A percentile compares a stretch with the other conserved stretches of the same genome.
These are phyloP conservation scores for Ormyrus rosae DNA, from an alignment of 2,888 invertebrate genomes.

Conservation along the genomic window DNA sequence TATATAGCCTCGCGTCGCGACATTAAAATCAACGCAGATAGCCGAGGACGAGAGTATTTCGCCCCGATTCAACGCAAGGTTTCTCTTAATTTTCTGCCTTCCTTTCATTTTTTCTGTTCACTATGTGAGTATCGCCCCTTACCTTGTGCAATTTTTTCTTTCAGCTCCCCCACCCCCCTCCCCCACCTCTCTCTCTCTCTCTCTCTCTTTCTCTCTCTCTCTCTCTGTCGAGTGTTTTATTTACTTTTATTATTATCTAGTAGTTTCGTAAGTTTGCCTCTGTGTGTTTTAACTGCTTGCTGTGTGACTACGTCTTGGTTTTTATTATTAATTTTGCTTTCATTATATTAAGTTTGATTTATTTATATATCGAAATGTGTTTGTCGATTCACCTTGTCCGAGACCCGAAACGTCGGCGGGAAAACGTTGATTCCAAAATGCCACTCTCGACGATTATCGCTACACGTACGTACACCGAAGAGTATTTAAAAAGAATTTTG, in stretches of 20 bases:
- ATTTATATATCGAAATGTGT: slow-evolving; percentile 42
- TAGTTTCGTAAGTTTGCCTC: slow-evolving; percentile 60
- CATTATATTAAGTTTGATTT: slow-evolving; percentile 46
- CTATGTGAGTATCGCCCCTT: background rate
- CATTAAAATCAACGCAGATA: slow-evolving; percentile 10
- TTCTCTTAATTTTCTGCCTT: slow-evolving; percentile 61
- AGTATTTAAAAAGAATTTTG: background rate
- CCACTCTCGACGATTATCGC: too few species aligned
- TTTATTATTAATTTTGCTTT: slow-evolving; percentile 54
- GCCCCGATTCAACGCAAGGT: slow-evolving; percentile 68
- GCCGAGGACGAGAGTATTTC: slow-evolving; percentile 61
- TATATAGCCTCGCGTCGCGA: background rate
- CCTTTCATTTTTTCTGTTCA: slow-evolving; percentile 52
- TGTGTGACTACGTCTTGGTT: slow-evolving; percentile 57
- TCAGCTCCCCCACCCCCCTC: background rate
- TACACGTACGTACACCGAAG: too few species aligned
- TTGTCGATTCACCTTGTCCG: slow-evolving; percentile 59
- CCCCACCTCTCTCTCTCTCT: background rate
- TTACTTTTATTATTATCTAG: slow-evolving; percentile 28
- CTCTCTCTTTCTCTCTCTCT: background rate
- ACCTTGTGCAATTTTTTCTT: slow-evolving; percentile 1
- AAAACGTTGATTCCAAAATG: too few species aligned
- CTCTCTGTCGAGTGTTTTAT: background rate
- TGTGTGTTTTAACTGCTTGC: slow-evolving; percentile 58
- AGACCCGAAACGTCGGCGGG: too few species aligned